A percentile compares a stretch with the other conserved stretches of the same genome.
Evolutionary conservation across 1,140 invertebrate genomes (phyloP).

Genomic region (Polypedilum vanderplanki): DNA sequence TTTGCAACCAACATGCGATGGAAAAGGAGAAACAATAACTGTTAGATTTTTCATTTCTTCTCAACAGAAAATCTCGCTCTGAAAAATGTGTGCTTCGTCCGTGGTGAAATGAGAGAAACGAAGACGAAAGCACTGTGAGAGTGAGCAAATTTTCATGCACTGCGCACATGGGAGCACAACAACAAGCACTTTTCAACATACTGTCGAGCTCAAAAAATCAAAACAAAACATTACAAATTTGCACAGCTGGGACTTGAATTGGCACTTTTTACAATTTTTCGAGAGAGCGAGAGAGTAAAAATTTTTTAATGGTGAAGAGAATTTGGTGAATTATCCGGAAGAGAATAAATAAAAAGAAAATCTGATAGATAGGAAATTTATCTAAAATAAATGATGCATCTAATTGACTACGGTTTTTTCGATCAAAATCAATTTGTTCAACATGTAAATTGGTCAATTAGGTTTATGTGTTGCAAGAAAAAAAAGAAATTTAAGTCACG

Average conservation of each 20-base stretch:
- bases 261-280: too few species aligned
- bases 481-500: too few species aligned
- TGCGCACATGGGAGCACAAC: background rate
- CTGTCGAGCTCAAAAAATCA: background rate
- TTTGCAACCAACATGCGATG: too few species aligned
- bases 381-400: too few species aligned
- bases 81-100: background rate
- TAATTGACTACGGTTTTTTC: too few species aligned
- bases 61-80: background rate
- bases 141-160: background rate
- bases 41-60: background rate
- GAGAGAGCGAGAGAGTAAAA: too few species aligned
- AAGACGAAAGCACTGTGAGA: background rate
- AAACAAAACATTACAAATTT: conserved; percentile 20
- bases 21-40: too few species aligned
- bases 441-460: too few species aligned
- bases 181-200: background rate
- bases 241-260: background rate
- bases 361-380: background rate
- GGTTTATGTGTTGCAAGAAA: too few species aligned
- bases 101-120: background rate
- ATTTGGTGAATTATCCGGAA: background rate
- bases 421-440: too few species aligned
- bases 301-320: background rate
- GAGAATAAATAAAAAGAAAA: background rate